Evolutionary conservation across 1,140 invertebrate genomes (phyloP), one percentile per base, ranked within the genome.

Genomic region (roundworm (Caenorhabditis elegans)): DNA sequence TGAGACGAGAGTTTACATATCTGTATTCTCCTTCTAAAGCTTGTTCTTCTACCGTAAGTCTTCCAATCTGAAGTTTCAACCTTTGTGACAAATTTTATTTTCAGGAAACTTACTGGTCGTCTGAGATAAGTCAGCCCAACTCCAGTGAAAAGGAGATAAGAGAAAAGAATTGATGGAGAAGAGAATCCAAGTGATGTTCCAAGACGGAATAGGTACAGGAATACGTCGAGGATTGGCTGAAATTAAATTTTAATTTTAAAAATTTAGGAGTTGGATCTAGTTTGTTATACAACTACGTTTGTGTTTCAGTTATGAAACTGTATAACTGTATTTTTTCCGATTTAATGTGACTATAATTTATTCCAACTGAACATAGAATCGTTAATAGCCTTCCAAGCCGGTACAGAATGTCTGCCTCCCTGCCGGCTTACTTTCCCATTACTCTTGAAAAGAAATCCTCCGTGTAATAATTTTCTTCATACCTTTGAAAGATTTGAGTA

Each of bases 401-500:
- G n/a, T n/a, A n/a, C n/a, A n/a, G n/a, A n/a, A n/a, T n/a, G n/a
- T n/a, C n/a, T n/a, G n/a, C n/a, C n/a, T n/a, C n/a, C n/a, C n/a
- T n/a, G n/a, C n/a, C n/a, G n/a, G n/a, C n/a, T n/a, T n/a, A n/a
- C n/a, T n/a, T n/a, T n/a, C n/a, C n/a, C n/a, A n/a, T n/a, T n/a
- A n/a, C n/a, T n/a, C n/a, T n/a, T n/a, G n/a, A n/a, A n/a, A n/a
- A n/a, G n/a, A n/a, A n/a, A n/a, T n/a, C n/a, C n/a, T n/a, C n/a
- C n/a, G n/a, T n/a, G n/a, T n/a, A n/a, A n/a, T n/a, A n/a, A n/a
- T n/a, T n/a, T n/a, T n/a, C n/a, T n/a, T n/a, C n/a, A n/a, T n/a
- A 92, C 92, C 88, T 99, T 99, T 85, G 95, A 95, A n/a, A 98
- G 93, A 90, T 98, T 98, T 55, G 95, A 96, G 91, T 99, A 99